Conservation (phyloP, 1,140 invertebrate species). For the Dendroctonus valens region DNA sequence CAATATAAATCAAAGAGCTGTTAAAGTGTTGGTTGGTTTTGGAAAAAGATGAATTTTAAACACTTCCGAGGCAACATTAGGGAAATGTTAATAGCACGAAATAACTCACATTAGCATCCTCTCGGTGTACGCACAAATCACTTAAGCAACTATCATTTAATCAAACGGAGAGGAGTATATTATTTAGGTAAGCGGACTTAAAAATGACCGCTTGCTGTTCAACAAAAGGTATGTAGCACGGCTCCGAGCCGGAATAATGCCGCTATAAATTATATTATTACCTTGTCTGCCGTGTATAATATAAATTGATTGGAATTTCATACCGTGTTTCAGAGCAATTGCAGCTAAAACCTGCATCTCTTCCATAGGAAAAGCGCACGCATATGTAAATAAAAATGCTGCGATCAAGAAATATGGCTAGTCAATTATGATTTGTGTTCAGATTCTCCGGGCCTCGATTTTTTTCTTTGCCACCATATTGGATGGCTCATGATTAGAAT, state of each 20-base stretch:
- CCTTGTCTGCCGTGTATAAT: slow-evolving; percentile 51
- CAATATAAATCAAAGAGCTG: slow-evolving; percentile 13
- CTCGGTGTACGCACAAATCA: slow-evolving; percentile 39
- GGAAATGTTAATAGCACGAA: slow-evolving; percentile 34
- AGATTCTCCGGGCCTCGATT: slow-evolving; percentile 11
- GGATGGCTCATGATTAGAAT: slow-evolving; percentile 28
- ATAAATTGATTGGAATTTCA: slow-evolving; percentile 52
- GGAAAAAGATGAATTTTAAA: slow-evolving; percentile 1
- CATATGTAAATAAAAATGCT: slow-evolving; percentile 43
- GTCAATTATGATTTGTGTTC: slow-evolving; percentile 47
- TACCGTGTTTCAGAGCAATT: slow-evolving; percentile 49
- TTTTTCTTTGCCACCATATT: slow-evolving; percentile 22
- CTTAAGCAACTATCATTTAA: slow-evolving; percentile 39
- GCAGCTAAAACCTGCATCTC: slow-evolving; percentile 46
- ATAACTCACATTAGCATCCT: slow-evolving; percentile 39
- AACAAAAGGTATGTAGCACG: slow-evolving; percentile 46
- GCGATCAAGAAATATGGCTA: slow-evolving; percentile 40
- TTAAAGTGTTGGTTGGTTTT: slow-evolving; percentile 2
- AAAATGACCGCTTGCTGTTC: slow-evolving; percentile 41
- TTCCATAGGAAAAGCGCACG: slow-evolving; percentile 43
- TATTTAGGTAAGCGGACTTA: slow-evolving; percentile 42
- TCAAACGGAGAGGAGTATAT: slow-evolving; percentile 36
- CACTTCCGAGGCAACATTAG: slow-evolving; percentile 22
- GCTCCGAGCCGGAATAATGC: slow-evolving; percentile 45
- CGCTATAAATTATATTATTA: slow-evolving; percentile 52